A percentile compares a stretch with the other conserved stretches of the same genome.
Evolutionary conservation across 1,140 invertebrate genomes (phyloP).

Genomic region (Dolichoris vasculosae): DNA sequence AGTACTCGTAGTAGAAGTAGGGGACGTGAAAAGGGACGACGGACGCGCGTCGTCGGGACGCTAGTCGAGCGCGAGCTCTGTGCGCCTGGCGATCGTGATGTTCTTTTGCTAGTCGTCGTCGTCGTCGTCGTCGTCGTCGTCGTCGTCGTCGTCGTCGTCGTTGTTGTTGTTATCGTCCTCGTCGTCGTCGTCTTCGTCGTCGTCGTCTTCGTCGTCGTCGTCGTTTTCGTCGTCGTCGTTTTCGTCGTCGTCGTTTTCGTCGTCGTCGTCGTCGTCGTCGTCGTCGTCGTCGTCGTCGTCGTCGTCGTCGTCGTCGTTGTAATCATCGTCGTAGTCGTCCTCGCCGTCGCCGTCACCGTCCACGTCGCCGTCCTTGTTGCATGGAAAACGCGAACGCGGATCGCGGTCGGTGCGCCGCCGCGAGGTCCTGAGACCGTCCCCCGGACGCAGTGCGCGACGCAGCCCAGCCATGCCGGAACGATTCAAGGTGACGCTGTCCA

Average conservation of each 20-base stretch:
- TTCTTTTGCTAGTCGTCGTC: too few species aligned
- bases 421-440: background rate
- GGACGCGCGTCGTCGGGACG: background rate
- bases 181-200: background rate
- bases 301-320: background rate
- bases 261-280: background rate
- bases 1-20: background rate
- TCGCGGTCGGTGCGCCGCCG: background rate
- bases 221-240: background rate
- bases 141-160: background rate
- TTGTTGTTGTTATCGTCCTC: background rate
- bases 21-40: constrained; percentile 4
- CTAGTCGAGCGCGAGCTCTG: background rate
- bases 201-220: background rate
- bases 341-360: background rate
- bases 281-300: background rate
- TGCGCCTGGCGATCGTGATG: background rate
- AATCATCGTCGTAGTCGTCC: background rate
- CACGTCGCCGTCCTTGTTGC: background rate
- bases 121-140: background rate
- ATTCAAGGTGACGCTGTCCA: constrained; percentile 46
- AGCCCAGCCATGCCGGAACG: constrained; percentile 39
- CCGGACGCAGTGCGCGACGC: background rate
- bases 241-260: background rate
- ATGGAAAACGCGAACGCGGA: constrained; percentile 32